These are phyloP conservation scores for Baronia brevicornis DNA, from an alignment of 2,888 invertebrate species.

Conservation along the genomic window DNA sequence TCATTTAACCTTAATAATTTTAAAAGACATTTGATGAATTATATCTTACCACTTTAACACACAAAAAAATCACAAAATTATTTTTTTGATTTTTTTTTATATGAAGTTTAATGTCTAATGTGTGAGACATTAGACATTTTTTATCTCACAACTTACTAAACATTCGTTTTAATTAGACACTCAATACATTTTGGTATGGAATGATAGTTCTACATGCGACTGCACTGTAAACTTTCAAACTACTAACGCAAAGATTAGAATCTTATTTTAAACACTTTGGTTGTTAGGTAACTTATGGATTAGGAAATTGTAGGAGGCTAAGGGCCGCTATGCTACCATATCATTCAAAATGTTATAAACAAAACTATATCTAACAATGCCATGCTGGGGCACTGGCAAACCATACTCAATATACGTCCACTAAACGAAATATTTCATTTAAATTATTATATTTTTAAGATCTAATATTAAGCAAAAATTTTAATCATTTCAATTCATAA, in stretches of 20 bases:
- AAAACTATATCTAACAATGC: conserved; percentile 23
- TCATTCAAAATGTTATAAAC: conserved; percentile 24
- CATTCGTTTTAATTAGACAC: too few relatives aligned
- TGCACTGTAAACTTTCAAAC: background rate
- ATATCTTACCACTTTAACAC: too few relatives aligned
- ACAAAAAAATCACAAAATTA: too few relatives aligned
- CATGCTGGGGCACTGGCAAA: conserved; percentile 23
- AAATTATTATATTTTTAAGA: conserved; percentile 4
- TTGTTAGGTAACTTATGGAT: conserved; percentile 62
- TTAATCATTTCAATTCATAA: too few relatives aligned
- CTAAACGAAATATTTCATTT: conserved; percentile 6
- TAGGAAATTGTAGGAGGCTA: conserved; percentile 21
- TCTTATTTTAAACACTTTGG: conserved; percentile 51
- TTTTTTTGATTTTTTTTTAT: too few relatives aligned
- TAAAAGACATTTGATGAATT: too few relatives aligned
- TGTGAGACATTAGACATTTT: too few relatives aligned
- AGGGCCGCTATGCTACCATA: conserved; percentile 32
- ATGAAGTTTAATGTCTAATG: too few relatives aligned
- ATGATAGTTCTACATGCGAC: background rate
- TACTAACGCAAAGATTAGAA: conserved; percentile 13
- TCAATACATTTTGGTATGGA: too few relatives aligned
- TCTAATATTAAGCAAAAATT: background rate
- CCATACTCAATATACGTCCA: conserved; percentile 15
- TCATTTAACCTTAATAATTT: too few relatives aligned
- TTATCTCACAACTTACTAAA: too few relatives aligned